phyloP scores from a whole-genome alignment of 2,113 vertebrate genomes.

The Podilymbus podiceps region DNA sequence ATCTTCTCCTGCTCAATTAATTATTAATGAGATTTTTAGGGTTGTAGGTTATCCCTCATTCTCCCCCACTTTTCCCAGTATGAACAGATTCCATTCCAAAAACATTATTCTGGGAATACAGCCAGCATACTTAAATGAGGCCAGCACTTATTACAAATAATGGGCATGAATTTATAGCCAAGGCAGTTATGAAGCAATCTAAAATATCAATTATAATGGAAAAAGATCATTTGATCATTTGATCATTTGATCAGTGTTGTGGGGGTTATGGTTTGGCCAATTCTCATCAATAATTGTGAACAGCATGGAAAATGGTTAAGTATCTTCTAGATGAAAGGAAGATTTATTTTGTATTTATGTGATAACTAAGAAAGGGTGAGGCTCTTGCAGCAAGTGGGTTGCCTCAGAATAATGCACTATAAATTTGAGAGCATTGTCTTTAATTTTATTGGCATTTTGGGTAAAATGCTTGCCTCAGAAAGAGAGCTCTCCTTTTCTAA shows the following conservation, averaged over 20 bases:
- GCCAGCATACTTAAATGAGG: constrained; percentile 34
- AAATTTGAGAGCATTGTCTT: neutral
- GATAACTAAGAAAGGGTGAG: neutral
- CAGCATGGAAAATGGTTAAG: neutral
- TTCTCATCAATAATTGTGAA: constrained; percentile 35
- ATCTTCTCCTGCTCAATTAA: neutral
- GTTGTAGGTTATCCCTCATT: neutral
- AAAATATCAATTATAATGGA: constrained; percentile 53
- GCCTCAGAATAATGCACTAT: neutral
- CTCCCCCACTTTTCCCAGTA: neutral
- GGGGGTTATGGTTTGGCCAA: neutral
- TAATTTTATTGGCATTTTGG: neutral
- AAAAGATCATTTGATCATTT: constrained; percentile 3
- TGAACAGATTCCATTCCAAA: constrained; percentile 17
- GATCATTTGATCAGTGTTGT: neutral
- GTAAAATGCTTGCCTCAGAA: neutral
- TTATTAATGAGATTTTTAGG: constrained; percentile 10
- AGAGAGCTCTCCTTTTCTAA: neutral
- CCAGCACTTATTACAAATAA: constrained; percentile 50
- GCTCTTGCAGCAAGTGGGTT: neutral
- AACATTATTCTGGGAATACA: constrained; percentile 52
- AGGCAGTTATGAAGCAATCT: constrained; percentile 19
- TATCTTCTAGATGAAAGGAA: constrained; percentile 1
- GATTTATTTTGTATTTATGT: neutral
- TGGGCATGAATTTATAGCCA: constrained; percentile 43